Evolutionary conservation across 2,888 invertebrate genomes (phyloP).

Genomic region (Drepanosiphum platanoidis): DNA sequence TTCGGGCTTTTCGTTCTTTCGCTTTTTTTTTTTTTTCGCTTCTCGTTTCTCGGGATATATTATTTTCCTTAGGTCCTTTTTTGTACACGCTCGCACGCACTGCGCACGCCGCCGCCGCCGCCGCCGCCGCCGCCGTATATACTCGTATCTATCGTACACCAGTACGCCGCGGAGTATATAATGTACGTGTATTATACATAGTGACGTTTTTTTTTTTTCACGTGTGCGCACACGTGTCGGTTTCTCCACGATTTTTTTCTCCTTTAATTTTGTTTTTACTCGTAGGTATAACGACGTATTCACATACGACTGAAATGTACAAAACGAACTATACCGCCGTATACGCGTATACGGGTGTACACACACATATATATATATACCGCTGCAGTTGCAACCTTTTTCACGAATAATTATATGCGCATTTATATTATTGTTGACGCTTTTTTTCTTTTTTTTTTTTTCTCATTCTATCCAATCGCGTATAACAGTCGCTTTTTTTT

Average conservation of each 20-base stretch:
- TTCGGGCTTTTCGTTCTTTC: constrained; percentile 41
- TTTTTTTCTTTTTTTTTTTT: too few species aligned
- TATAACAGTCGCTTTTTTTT: too few species aligned
- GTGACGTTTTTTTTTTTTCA: too few species aligned
- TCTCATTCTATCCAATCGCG: too few species aligned
- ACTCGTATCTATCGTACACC: too few species aligned
- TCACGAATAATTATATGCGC: too few species aligned
- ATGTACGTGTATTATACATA: background rate
- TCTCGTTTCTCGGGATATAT: background rate
- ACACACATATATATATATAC: background rate
- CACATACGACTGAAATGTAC: too few species aligned
- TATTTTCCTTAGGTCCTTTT: background rate
- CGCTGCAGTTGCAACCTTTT: too few species aligned
- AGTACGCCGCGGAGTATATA: background rate
- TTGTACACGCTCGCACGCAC: background rate
- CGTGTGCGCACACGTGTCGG: background rate
- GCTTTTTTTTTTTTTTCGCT: background rate
- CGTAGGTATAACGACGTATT: too few species aligned
- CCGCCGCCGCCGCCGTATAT: too few species aligned
- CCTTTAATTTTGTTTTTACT: background rate
- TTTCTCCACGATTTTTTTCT: background rate
- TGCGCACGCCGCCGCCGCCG: background rate
- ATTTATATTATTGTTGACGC: too few species aligned
- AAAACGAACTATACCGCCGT: too few species aligned
- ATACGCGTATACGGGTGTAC: background rate